phyloP scores from a whole-genome alignment of 2,888 invertebrate species.

The Patella pellucida region DNA sequence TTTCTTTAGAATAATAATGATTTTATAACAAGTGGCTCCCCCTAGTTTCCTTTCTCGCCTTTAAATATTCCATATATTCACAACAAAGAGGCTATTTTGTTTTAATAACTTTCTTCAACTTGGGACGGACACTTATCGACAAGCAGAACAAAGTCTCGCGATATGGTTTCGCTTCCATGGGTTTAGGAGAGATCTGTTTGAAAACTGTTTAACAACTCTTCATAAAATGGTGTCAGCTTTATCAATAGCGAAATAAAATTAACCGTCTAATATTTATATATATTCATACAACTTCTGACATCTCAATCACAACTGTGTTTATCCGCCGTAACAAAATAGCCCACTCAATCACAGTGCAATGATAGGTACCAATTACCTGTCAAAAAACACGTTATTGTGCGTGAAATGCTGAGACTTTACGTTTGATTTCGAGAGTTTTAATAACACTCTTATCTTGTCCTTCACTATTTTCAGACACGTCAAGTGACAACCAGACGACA shows the following conservation, averaged over 20 bases:
- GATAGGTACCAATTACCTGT: constrained; percentile 6
- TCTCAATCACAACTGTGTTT: constrained; percentile 8
- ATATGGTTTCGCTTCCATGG: neutral
- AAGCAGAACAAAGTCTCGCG: neutral
- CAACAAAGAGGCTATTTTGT: neutral
- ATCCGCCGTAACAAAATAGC: constrained; percentile 6
- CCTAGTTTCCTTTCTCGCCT: neutral
- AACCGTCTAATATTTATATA: constrained; percentile 12
- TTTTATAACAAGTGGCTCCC: constrained; percentile 1
- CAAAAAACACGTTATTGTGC: constrained; percentile 3
- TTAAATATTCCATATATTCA: constrained; percentile 4
- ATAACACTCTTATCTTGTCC: constrained; percentile 1
- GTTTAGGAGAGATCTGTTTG: neutral
- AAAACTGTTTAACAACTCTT: constrained; percentile 8
- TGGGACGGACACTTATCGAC: neutral
- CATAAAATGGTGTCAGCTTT: constrained; percentile 2
- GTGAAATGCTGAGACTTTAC: neutral
- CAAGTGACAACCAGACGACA: constrained; percentile 7
- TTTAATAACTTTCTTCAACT: neutral
- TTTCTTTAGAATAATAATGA: neutral
- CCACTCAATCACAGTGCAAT: neutral
- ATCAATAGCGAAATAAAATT: constrained; percentile 5
- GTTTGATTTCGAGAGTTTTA: constrained; percentile 6
- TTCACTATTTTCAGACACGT: constrained; percentile 11
- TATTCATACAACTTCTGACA: constrained; percentile 10